Evolutionary conservation across 2,888 invertebrate genomes (phyloP).

Genomic region (Hipparchia semele): DNA sequence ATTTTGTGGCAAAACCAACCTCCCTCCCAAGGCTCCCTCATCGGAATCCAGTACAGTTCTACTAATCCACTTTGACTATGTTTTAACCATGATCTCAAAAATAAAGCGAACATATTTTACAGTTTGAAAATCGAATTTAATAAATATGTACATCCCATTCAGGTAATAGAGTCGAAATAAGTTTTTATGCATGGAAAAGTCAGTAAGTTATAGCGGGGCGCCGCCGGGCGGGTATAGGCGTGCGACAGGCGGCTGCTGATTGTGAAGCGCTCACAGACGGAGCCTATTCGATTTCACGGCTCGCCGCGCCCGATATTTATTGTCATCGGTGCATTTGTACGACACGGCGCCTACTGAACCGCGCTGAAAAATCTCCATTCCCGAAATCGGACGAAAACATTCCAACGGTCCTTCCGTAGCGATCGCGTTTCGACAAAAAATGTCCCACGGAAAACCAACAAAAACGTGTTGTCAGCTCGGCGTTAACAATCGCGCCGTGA

Average conservation of each 20-base stretch:
- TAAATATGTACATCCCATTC: constrained; percentile 24
- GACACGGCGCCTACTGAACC: constrained; percentile 81
- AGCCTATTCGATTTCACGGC: constrained; percentile 84
- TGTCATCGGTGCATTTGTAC: constrained; percentile 82
- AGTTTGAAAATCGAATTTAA: constrained; percentile 14
- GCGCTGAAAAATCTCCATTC: constrained; percentile 78
- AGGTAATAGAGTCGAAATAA: constrained; percentile 52
- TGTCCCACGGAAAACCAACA: constrained; percentile 46
- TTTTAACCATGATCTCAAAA: neutral
- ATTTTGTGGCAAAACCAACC: no score
- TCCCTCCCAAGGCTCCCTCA: no score
- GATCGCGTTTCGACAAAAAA: constrained; percentile 60
- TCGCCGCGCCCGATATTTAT: constrained; percentile 81
- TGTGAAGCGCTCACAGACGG: constrained; percentile 82
- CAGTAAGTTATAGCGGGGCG: constrained; percentile 68
- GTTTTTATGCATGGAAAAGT: constrained; percentile 69
- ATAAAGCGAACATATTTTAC: neutral
- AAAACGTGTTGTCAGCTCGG: constrained; percentile 36
- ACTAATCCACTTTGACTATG: no score
- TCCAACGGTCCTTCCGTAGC: constrained; percentile 59
- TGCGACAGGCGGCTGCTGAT: constrained; percentile 79
- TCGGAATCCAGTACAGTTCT: no score
- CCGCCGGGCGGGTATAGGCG: constrained; percentile 55
- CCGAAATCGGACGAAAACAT: constrained; percentile 76
- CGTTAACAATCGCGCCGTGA: constrained; percentile 69